Evolutionary conservation across 2,888 invertebrate genomes (phyloP), one percentile per base, ranked within the genome.

Genomic region (Tachystola acroxantha): DNA sequence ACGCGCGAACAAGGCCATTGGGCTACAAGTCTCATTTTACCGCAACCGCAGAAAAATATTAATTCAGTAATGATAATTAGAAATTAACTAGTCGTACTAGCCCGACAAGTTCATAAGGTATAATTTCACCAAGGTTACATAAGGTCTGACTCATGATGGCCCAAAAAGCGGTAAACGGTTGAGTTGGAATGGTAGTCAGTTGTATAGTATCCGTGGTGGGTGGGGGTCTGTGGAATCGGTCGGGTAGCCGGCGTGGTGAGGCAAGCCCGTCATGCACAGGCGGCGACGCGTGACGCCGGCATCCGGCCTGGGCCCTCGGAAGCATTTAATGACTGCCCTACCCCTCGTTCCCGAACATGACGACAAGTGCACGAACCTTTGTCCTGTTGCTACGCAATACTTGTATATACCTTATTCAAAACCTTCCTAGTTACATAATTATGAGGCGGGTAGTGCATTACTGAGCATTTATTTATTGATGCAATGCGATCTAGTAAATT

Each of bases 221-320:
- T 50, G 47, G 54, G 41, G 34, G 40, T 37, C 38, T 42, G 54
- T 56, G 42, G 34, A 56, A 58, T 53, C 47, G 51, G 59, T 45
- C 64, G 54, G 46, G 42, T 53, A 41, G 47, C 35, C 26, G 27
- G 41, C 44, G 47, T 45, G 51, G 69, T 79, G 79, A 69, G 63
- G 78, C 73, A 78, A 78, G 68, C 62, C 43, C 76, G 81, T 76
- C 77, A 77, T 68, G 81, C 72, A 57, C 60, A 63, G 64, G 49
- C 69, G 63, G 55, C 73, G 71, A 62, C 53, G 79, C 85, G 74
- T 84, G 79, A 78, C 81, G 67, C 50, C 50, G 42, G 66, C 77
- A 73, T 84, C 82, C 82, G 78, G 69, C 56, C 50, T 39, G 56
- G 52, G 62, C 76, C 79, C 77, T 71, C 77, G 70, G 79, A 74